phyloP scores from a whole-genome alignment of 2,888 invertebrate genomes.

The Drosophila parthenogenetica region DNA sequence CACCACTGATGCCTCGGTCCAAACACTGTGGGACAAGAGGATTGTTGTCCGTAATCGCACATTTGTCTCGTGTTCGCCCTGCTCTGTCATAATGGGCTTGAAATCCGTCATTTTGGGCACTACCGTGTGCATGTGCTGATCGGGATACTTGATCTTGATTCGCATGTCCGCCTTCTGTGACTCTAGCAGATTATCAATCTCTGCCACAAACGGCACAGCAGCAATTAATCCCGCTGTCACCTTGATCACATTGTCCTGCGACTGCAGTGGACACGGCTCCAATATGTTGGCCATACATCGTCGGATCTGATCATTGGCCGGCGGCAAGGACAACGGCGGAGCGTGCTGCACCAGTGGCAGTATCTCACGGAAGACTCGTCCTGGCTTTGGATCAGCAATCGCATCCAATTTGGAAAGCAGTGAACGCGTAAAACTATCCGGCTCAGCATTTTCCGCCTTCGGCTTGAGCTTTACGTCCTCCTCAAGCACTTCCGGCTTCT shows the following conservation, averaged over 20 bases:
- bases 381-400: constrained; percentile 93
- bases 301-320: constrained; percentile 89
- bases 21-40: constrained; percentile 92
- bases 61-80: constrained; percentile 86
- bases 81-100: constrained; percentile 88
- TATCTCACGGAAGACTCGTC: constrained; percentile 91
- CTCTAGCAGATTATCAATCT: constrained; percentile 91
- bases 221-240: constrained; percentile 97
- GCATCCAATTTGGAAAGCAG: constrained; percentile 92
- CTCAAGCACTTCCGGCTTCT: constrained; percentile 35
- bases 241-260: constrained; percentile 92
- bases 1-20: constrained; percentile 96
- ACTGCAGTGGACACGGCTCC: constrained; percentile 92
- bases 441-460: constrained; percentile 71
- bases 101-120: constrained; percentile 92
- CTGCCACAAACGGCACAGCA: constrained; percentile 94
- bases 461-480: constrained; percentile 10
- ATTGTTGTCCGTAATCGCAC: constrained; percentile 93
- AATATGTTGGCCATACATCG: constrained; percentile 93
- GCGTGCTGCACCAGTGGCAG: constrained; percentile 91
- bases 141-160: constrained; percentile 95
- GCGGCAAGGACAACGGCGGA: constrained; percentile 88
- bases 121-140: constrained; percentile 94
- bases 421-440: constrained; percentile 92
- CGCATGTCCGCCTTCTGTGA: constrained; percentile 90